Evolutionary conservation across 2,113 vertebrate species (phyloP).

Genomic region (Caranx melampygus): DNA sequence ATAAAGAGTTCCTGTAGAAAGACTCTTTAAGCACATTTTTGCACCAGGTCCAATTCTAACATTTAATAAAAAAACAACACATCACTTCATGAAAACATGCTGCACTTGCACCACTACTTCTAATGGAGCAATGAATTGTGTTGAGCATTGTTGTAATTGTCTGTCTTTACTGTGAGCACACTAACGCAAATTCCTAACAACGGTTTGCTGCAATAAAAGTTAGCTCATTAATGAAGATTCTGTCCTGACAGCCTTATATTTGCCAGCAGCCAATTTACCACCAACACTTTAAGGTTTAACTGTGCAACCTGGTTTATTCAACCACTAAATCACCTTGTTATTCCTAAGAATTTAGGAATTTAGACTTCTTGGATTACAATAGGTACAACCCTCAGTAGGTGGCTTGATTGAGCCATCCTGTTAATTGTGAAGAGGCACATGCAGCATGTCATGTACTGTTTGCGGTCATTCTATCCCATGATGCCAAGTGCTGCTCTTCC

Average conservation of each 20-base stretch:
- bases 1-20: conserved; percentile 11
- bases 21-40: conserved; percentile 6
- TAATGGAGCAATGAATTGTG: neutral
- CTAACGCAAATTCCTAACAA: neutral
- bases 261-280: neutral
- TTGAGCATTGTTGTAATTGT: neutral
- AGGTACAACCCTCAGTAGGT: neutral
- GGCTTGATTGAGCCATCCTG: neutral
- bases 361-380: neutral
- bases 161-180: neutral
- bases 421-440: neutral
- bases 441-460: neutral
- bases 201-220: neutral
- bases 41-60: neutral
- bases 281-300: neutral
- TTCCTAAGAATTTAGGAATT: neutral
- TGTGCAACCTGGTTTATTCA: neutral
- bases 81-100: neutral
- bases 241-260: neutral
- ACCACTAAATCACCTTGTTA: neutral
- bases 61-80: neutral
- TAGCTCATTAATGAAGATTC: neutral
- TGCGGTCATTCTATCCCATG: conserved; percentile 3
- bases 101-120: neutral
- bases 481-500: neutral